Base-by-base conservation (phyloP, 2,888 invertebrate species). In the Sinohyriopsis cumingii region DNA sequence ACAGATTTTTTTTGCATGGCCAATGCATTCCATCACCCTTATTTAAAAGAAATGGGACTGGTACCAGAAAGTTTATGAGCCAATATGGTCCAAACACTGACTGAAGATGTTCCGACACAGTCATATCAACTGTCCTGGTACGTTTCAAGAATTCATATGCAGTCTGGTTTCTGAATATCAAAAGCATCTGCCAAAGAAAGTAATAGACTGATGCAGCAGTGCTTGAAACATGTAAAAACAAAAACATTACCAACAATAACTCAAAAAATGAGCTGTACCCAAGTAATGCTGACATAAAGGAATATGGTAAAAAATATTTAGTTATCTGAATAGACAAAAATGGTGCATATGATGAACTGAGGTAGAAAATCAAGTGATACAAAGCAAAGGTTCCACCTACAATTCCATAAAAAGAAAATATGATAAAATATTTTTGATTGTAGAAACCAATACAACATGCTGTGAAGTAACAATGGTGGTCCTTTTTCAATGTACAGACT, bases 401-500 rank as follows among this genome's bases (percentile, higher is more conserved):
- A 15, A 76, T 70, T 0, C 81, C 78, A 65, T 86, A 84, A 65
- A 90, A 84, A 25, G 88, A 84, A 70, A 90, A 90, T 1, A 87
- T 87, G 55, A 90, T 87, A 76, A 91, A 91, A 75, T 89, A 90
- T 28, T 90, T 82, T 81, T 91, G 91, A 79, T 90, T 91, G 67
- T 89, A 88, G 63, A 90, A 85, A 0, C 91, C 91, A 1, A 91
- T 87, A 75, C 91, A 91, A 53, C 87, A 88, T 19, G 84, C 87
- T 2, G 86, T 82, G 71, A 91, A 86, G 65, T 90, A 90, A 75
- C 91, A 91, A 71, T 91, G 91, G 71, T 91, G 91, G 76, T 91
- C 91, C 63, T 90, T 87, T 20, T 90, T 88, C 20, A 91, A 75
- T 18, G 91, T 84, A 72, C 91, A 91, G 67, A 75, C 75, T 24